Evolutionary conservation across 2,888 invertebrate species (phyloP), one percentile per base, ranked within the genome.

Genomic region (Yponomeuta cagnagella): DNA sequence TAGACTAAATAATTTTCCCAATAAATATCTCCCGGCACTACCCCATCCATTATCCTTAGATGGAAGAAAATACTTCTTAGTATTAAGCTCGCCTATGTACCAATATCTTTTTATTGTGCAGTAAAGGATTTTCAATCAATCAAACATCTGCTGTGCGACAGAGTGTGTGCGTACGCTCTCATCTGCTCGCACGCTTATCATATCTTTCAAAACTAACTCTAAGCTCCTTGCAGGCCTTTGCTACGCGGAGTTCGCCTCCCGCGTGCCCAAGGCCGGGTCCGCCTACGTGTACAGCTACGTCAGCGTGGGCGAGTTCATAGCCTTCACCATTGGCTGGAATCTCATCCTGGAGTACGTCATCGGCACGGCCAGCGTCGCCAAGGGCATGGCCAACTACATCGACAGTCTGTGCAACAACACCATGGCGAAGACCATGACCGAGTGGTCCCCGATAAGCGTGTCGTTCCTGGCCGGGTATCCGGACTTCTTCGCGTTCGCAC

Each of bases 321-420:
- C 98, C 1, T 98, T 98, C 86, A 93, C 97, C 63, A 97, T 98
- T 79, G 98, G 98, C 37, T 98, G 98, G 98, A 98, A 98, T 87
- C 94, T 98, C 69, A 96, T 98, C 76, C 84, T 98, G 80, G 97
- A 98, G 85, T 97, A 97, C 86, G 94, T 97, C 23, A 96, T 98
- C 73, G 97, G 95, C 43, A 94, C 96, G 0, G 96, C 97, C 31
- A 96, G 96, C 78, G 96, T 97, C 2, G 96, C 96, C 31, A 95
- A 96, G 94, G 96, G 76, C 77, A 94, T 96, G 81, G 96, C 96
- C 79, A 93, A 95, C 71, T 97, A 97, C 82, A 92, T 97, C 72
- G 97, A 97, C 83, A 94, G 95, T 12, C 81, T 97, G 10, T 89
- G 94, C 71, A 94, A 95, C 76, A 94, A 96, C 76, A 93, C 94